Conservation (phyloP, 2,888 invertebrate genomes). For the Copidosoma aretas region DNA sequence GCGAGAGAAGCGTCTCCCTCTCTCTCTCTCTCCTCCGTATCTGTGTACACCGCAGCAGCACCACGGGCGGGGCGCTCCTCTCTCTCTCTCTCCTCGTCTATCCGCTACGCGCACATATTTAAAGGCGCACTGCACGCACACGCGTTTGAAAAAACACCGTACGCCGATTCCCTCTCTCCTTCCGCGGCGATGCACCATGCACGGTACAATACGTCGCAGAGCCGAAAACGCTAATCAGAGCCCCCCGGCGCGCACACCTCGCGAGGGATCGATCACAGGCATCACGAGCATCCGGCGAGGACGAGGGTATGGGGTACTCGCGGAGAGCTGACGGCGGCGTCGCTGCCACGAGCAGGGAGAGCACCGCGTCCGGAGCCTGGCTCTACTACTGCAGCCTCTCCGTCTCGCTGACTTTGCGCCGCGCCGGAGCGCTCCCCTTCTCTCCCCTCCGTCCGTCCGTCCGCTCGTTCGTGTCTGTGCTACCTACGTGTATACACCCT, state of each 20-base stretch:
- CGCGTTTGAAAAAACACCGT: background rate
- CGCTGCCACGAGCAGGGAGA: too few relatives aligned
- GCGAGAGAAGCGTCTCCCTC: background rate
- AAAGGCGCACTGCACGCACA: background rate
- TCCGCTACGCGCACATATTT: background rate
- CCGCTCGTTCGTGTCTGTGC: too few relatives aligned
- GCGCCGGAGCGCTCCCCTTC: background rate
- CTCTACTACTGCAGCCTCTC: too few relatives aligned
- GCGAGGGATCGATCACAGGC: too few relatives aligned
- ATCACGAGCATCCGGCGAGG: too few relatives aligned
- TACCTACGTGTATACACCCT: too few relatives aligned
- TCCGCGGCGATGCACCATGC: background rate
- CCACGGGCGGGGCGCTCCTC: slow-evolving; percentile 6
- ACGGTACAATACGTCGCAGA: too few relatives aligned
- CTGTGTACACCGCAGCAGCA: background rate
- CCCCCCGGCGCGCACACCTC: too few relatives aligned
- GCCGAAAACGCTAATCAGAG: too few relatives aligned
- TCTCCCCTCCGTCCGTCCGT: background rate
- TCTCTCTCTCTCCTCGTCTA: slow-evolving; percentile 1
- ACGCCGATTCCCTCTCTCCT: background rate
- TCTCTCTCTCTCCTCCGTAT: background rate
- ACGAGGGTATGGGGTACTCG: background rate
- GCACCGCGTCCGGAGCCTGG: background rate
- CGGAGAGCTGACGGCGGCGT: background rate
- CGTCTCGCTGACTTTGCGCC: too few relatives aligned